Evolutionary conservation across 2,888 invertebrate species (phyloP).

Genomic region (Andricus curvator): DNA sequence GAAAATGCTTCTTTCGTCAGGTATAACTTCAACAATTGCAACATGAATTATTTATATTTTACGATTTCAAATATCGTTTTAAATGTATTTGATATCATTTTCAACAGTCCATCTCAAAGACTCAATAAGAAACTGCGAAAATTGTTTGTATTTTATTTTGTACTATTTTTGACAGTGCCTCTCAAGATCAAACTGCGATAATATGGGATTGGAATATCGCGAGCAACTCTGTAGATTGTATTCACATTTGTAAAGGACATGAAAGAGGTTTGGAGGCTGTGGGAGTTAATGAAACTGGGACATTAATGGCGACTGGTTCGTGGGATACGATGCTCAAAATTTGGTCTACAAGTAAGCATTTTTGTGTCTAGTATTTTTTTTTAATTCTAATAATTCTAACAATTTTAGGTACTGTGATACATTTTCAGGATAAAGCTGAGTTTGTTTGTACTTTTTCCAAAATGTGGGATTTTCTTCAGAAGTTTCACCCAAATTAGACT

Average conservation of each 20-base stretch:
- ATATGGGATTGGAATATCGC: conserved; percentile 92
- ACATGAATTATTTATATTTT: too few relatives aligned
- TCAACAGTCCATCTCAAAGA: too few relatives aligned
- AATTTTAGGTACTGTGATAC: too few relatives aligned
- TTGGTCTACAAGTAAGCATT: conserved; percentile 88
- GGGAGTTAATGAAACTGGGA: conserved; percentile 85
- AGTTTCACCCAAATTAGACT: too few relatives aligned
- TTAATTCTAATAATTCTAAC: not conserved
- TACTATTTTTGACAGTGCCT: conserved; percentile 81
- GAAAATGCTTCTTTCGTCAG: conserved; percentile 86
- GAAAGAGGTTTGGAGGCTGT: conserved; percentile 95
- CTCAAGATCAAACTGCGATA: conserved; percentile 95
- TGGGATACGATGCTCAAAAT: conserved; percentile 96
- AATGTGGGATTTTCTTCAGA: too few relatives aligned
- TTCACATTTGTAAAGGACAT: conserved; percentile 93
- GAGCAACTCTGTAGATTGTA: conserved; percentile 87
- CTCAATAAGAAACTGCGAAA: too few relatives aligned
- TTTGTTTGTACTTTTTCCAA: too few relatives aligned
- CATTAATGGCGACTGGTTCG: conserved; percentile 89
- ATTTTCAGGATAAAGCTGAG: too few relatives aligned
- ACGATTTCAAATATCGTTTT: too few relatives aligned
- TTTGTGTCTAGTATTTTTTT: not conserved
- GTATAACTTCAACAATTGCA: conserved; percentile 69
- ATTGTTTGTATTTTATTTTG: too few relatives aligned
- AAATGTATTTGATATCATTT: too few relatives aligned